Evolutionary conservation across 2,113 vertebrate species (phyloP), one percentile per base, ranked within the genome.

Genomic region (Cyprinodon variegatus): DNA sequence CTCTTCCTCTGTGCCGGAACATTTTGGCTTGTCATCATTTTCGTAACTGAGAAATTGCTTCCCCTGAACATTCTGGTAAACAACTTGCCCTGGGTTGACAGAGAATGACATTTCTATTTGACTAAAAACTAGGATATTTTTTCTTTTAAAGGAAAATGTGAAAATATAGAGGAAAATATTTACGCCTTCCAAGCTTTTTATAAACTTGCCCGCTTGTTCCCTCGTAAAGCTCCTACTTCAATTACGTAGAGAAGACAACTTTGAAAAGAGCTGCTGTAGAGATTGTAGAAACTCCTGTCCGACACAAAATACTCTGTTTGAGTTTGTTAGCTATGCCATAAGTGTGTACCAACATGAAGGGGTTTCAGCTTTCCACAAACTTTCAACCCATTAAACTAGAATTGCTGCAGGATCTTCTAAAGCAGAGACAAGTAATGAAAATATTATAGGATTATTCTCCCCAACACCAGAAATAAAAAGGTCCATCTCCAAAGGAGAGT

Each of bases 1-100:
- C 83, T 41, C 89, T 93, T 94, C 92, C 91, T 93, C 84, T 90
- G 83, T 45, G 70, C 61, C 78, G 1, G 20, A 70, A 39, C n/a
- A 14, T 75, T 86, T 88, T 78, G 67, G 65, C 68, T 67, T 81
- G 82, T 91, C 90, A 91, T 90, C 88, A 63, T 86, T 89, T 90
- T 89, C 71, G 78, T 75, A 71, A 81, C 45, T 84, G 85, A 83
- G 62, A 91, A 91, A 91, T 82, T 3, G 46, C 79, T 91, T 89
- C 82, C 85, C 70, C 20, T 50, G 60, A 20, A 29, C 22, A 75
- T 75, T 77, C 60, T 71, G 78, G 71, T 76, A 68, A 75, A 78
- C 17, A 62, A 63, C 72, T 15, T 39, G 38, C 36, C 38, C 4
- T 46, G 5, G 17, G 40, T 53, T 15, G 63, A 36, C 59, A 60